Conservation (phyloP, 2,113 vertebrate species). For the Daphoenositta chrysoptera region DNA sequence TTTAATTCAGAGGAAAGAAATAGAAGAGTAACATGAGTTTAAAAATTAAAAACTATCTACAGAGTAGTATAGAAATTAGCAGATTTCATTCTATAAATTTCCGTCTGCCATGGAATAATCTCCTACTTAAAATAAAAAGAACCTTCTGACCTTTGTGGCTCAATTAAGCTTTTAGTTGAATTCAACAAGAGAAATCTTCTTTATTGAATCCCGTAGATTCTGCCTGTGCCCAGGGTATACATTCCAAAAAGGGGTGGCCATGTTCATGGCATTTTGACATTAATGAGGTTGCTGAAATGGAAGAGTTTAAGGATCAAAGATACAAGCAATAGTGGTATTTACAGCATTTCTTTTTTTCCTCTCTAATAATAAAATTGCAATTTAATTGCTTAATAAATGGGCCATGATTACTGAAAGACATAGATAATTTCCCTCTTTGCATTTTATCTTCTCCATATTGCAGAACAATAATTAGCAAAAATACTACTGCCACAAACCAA, state of each 20-base stretch:
- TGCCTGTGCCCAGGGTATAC: not conserved
- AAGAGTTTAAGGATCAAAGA: constrained; percentile 58
- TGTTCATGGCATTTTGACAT: constrained; percentile 53
- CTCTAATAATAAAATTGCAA: constrained; percentile 68
- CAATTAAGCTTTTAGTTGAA: constrained; percentile 44
- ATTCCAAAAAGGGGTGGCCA: constrained; percentile 7
- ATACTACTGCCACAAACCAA: not conserved
- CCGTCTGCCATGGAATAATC: not conserved
- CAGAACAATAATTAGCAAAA: constrained; percentile 16
- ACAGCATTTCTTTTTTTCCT: constrained; percentile 41
- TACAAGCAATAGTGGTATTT: constrained; percentile 44
- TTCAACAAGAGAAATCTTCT: constrained; percentile 12
- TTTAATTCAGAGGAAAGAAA: constrained; percentile 1
- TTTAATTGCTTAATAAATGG: constrained; percentile 75
- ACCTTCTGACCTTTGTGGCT: constrained; percentile 41
- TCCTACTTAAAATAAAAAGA: constrained; percentile 40
- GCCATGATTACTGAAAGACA: constrained; percentile 63
- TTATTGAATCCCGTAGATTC: constrained; percentile 24
- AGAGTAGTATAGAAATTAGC: not conserved
- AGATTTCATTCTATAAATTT: constrained; percentile 16
- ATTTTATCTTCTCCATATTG: not conserved
- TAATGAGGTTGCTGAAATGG: constrained; percentile 60
- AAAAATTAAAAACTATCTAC: not conserved
- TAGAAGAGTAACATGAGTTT: not conserved
- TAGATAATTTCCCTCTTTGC: not conserved